Conservation (phyloP, 2,113 vertebrate species). For the Tragelaphus strepsiceros region DNA sequence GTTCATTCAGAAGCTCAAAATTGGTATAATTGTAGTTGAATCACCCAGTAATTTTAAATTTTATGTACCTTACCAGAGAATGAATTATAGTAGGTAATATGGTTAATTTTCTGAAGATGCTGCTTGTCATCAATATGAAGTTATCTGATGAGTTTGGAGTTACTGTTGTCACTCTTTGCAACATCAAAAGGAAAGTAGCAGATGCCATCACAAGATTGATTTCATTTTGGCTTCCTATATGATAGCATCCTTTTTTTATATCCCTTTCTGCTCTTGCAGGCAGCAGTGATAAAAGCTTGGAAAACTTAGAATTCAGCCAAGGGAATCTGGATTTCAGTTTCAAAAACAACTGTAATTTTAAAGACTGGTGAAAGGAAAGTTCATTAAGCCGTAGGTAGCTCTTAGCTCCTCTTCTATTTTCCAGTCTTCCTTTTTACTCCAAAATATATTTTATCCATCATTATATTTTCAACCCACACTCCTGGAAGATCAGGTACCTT, state of each 20-base stretch:
- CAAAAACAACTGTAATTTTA: constrained; percentile 18
- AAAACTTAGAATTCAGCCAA: constrained; percentile 28
- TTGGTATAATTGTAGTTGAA: constrained; percentile 10
- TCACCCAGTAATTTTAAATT: constrained; percentile 38
- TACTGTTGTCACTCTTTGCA: neutral
- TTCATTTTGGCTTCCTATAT: neutral
- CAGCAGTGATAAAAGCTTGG: neutral
- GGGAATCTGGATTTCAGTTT: neutral
- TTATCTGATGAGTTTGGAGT: neutral
- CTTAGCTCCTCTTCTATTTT: neutral
- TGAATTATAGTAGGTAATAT: neutral
- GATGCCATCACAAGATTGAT: neutral
- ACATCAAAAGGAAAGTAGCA: constrained; percentile 20
- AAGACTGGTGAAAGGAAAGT: neutral
- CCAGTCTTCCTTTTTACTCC: neutral
- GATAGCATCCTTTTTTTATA: neutral
- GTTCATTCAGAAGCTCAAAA: constrained; percentile 30
- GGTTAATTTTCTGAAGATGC: constrained; percentile 37
- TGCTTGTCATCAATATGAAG: constrained; percentile 23
- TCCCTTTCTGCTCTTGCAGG: constrained; percentile 14
- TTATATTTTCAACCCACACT: neutral
- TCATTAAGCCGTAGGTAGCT: neutral
- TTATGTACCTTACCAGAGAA: constrained; percentile 30
- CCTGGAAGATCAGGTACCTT: neutral
- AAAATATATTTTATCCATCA: neutral